Percentiles rank a stretch among this genome's conserved stretches.
Conservation (phyloP, 2,888 invertebrate genomes). For the Drepanosiphum platanoidis region DNA sequence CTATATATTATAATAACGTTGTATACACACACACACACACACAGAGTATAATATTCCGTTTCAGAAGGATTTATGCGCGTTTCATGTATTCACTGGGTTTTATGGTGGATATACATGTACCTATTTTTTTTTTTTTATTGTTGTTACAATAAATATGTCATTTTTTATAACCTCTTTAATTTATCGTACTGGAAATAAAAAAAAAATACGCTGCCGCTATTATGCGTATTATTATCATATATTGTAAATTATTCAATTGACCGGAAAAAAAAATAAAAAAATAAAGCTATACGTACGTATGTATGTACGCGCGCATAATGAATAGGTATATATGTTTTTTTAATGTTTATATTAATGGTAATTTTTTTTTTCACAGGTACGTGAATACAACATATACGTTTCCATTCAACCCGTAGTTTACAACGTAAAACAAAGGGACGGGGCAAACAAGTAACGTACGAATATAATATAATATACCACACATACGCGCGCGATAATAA, state of each 20-base stretch:
- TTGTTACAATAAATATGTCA: constrained; percentile 40
- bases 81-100: neutral
- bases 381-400: constrained; percentile 11
- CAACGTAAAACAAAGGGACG: constrained; percentile 28
- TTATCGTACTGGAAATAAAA: constrained; percentile 41
- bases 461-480: constrained; percentile 7
- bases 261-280: constrained; percentile 32
- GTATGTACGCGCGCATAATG: neutral
- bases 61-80: constrained; percentile 18
- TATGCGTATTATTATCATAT: constrained; percentile 22
- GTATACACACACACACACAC: too few relatives aligned
- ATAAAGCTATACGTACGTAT: neutral
- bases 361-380: constrained; percentile 36
- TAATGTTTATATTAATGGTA: constrained; percentile 33
- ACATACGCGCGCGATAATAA: neutral
- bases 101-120: neutral
- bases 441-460: constrained; percentile 38
- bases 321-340: constrained; percentile 17
- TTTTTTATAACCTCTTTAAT: constrained; percentile 54
- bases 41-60: too few relatives aligned
- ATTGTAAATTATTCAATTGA: constrained; percentile 58
- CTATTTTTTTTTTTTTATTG: neutral
- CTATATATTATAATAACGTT: neutral
- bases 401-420: constrained; percentile 1
- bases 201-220: constrained; percentile 27